Evolutionary conservation across 2,888 invertebrate genomes (phyloP).

Genomic region (Dasysyrphus albostriatus): DNA sequence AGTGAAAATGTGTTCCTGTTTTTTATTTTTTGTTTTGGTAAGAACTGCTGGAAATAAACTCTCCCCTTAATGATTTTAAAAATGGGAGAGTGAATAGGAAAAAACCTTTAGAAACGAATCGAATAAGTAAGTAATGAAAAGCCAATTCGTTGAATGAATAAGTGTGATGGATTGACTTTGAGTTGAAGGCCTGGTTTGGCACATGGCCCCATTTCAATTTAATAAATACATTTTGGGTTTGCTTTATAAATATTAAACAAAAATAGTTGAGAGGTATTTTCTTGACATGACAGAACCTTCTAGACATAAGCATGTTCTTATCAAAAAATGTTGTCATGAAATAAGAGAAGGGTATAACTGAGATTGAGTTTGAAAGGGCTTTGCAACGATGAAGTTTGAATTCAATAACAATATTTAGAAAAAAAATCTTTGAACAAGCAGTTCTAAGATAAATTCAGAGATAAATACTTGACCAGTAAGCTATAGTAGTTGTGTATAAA

Average conservation of each 20-base stretch:
- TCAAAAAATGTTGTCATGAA: constrained; percentile 4
- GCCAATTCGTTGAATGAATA: constrained; percentile 1
- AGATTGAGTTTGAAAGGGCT: background rate
- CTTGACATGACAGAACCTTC: background rate
- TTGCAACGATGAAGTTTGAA: background rate
- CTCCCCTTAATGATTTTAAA: background rate
- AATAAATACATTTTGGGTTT: background rate
- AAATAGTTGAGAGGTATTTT: background rate
- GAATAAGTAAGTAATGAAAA: background rate
- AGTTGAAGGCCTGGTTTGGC: background rate
- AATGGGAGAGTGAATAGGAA: background rate
- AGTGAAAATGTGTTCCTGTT: background rate
- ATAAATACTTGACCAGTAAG: too few relatives aligned
- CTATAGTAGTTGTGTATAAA: too few relatives aligned
- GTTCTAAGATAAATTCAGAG: too few relatives aligned
- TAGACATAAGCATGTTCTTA: background rate
- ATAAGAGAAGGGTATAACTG: constrained; percentile 8
- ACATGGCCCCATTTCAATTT: background rate
- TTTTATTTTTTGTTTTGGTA: background rate
- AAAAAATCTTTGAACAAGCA: too few relatives aligned
- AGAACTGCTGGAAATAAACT: background rate
- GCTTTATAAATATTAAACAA: background rate
- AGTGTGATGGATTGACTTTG: background rate
- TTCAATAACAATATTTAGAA: background rate
- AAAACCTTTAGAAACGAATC: background rate